These are phyloP conservation scores for Agrypnus murinus DNA, from an alignment of 2,888 invertebrate genomes.

Conservation along the genomic window DNA sequence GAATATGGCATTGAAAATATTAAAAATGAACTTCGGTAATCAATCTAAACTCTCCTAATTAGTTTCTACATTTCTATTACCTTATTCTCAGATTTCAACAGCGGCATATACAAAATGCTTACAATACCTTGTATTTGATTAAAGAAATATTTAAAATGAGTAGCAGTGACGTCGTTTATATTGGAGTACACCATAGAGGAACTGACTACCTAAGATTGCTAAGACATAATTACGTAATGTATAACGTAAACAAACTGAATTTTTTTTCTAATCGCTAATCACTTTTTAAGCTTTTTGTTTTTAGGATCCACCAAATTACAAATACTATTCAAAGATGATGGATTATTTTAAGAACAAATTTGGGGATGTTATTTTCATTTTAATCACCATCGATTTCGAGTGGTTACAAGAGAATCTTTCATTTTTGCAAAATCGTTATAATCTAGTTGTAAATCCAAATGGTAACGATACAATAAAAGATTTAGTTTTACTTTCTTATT, in stretches of 20 bases:
- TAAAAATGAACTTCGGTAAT: conserved; percentile 28
- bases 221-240: too few relatives aligned
- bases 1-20: conserved; percentile 22
- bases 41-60: too few relatives aligned
- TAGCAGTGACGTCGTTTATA: conserved; percentile 36
- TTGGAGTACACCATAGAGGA: conserved; percentile 42
- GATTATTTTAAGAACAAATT: conserved; percentile 46
- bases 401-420: conserved; percentile 41
- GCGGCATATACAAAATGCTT: conserved; percentile 17
- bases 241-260: too few relatives aligned
- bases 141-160: conserved; percentile 15
- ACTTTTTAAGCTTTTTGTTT: conserved; percentile 23
- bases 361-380: conserved; percentile 47
- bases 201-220: conserved; percentile 45
- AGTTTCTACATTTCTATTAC: neutral
- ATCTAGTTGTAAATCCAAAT: conserved; percentile 40
- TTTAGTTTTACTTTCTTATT: conserved; percentile 50
- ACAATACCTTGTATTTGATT: conserved; percentile 19
- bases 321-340: conserved; percentile 52
- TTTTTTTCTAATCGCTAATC: too few relatives aligned
- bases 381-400: conserved; percentile 44
- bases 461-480: conserved; percentile 37
- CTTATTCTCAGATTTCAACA: conserved; percentile 36
- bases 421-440: conserved; percentile 21
- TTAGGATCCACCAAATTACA: conserved; percentile 42